Evolutionary conservation across 2,888 invertebrate species (phyloP).

Genomic region (Brachypalpus laphriformis): DNA sequence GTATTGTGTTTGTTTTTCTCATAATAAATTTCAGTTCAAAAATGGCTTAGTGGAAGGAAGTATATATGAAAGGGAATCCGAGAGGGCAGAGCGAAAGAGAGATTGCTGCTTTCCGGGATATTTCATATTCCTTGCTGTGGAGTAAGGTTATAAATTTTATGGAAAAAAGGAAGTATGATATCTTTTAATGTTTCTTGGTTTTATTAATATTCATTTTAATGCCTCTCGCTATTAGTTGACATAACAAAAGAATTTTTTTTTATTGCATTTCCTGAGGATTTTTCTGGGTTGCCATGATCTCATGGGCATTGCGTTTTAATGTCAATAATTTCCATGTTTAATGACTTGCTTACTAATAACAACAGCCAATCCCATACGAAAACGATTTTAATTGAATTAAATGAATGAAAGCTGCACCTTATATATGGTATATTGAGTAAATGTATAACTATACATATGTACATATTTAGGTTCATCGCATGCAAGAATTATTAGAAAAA

Average conservation of each 20-base stretch:
- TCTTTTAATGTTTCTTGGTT: slow-evolving; percentile 17
- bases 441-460: no score
- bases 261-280: background rate
- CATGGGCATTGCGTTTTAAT: background rate
- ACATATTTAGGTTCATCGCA: no score
- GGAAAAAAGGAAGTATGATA: background rate
- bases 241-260: slow-evolving; percentile 10
- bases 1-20: slow-evolving; percentile 52
- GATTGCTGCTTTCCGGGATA: slow-evolving; percentile 1
- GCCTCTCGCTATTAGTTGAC: slow-evolving; percentile 26
- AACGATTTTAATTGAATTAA: no score
- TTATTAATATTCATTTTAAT: slow-evolving; percentile 36
- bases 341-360: background rate
- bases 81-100: background rate
- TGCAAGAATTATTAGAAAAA: no score
- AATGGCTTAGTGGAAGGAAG: slow-evolving; percentile 35
- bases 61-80: slow-evolving; percentile 3
- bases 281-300: background rate
- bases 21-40: slow-evolving; percentile 53
- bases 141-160: slow-evolving; percentile 42
- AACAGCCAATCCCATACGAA: no score
- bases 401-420: no score
- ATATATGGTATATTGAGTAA: no score
- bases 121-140: slow-evolving; percentile 32
- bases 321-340: background rate